Evolutionary conservation across 2,797 vertebrate genomes (phyloP), one percentile per base, ranked within the genome.

Genomic region (Dromococcyx pavoninus): DNA sequence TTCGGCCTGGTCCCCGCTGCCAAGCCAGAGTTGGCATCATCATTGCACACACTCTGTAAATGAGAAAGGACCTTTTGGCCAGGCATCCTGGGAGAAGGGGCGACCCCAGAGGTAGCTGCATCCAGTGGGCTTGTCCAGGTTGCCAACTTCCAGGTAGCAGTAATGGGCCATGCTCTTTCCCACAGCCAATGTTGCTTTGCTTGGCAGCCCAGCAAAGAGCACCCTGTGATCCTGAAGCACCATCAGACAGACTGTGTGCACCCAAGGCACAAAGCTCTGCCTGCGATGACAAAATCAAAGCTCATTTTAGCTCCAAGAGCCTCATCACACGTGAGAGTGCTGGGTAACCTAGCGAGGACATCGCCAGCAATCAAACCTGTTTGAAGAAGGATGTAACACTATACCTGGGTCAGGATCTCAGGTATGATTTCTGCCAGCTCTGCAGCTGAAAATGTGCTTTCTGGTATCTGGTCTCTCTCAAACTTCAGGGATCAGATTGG

Each of bases 381-480:
- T 48, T 0, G 0, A 69, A 88, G 61, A 25, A 39, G 5, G 0
- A 0, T 9, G 90, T 39, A 85, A 91, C 0, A 4, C 41, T 84
- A 69, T 44, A 95, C 91, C 93, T 97, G 93, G 77, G 37, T 90
- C 77, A 77, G 80, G 74, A 89, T 94, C 69, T 30, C 89, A 97
- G 91, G 91, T 96, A 94, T 25, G 71, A 19, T 67, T 94, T 90
- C 94, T 96, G 89, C 95, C 82, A 93, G 88, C 73, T 84, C 88
- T 66, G 80, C 80, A 93, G 88, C 86, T 93, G 89, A 73, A 95
- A 90, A 80, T 53, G 57, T 54, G 71, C 91, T 82, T 86, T 79
- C 65, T 86, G 88, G 86, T 96, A 51, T 96, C 96, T 97, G 96
- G 89, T 91, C 91, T 96, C 80, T 90, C n/a, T 97, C 95, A 96